These are phyloP conservation scores for Leptinotarsa peninsularis DNA, from an alignment of 2,888 invertebrate genomes.

Conservation along the genomic window DNA sequence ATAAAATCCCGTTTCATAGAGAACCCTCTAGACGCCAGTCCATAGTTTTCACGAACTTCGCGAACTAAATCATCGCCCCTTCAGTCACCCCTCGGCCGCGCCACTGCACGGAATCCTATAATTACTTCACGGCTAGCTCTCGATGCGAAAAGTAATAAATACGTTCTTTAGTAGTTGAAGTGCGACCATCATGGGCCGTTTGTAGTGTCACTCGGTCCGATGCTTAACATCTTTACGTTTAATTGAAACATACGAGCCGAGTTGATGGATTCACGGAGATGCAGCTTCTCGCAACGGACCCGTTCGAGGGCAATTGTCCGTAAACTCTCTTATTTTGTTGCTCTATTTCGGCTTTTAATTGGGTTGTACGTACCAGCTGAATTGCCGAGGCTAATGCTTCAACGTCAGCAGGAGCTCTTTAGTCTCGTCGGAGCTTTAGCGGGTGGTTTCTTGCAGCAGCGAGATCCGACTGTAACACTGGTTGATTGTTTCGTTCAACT, in stretches of 20 bases:
- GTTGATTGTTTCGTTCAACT: too few species aligned
- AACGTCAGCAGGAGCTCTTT: constrained; percentile 50
- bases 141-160: constrained; percentile 54
- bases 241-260: constrained; percentile 64
- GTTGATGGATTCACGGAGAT: constrained; percentile 61
- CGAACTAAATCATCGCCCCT: background rate
- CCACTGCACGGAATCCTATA: constrained; percentile 41
- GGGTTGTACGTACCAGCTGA: constrained; percentile 23
- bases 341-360: constrained; percentile 37
- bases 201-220: constrained; percentile 63
- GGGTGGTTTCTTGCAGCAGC: too few species aligned
- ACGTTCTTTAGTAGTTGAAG: constrained; percentile 65
- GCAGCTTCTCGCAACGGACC: constrained; percentile 47
- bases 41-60: background rate
- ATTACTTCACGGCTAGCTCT: constrained; percentile 34
- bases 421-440: too few species aligned
- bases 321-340: constrained; percentile 40
- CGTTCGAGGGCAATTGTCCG: constrained; percentile 49
- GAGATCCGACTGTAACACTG: too few species aligned
- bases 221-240: constrained; percentile 61
- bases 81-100: background rate
- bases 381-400: constrained; percentile 54
- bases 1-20: too few species aligned
- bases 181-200: constrained; percentile 65
- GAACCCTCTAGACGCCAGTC: too few species aligned